phyloP scores from a whole-genome alignment of 64 coral and sea anemone genomes.

The Stichodactyla helianthus region DNA sequence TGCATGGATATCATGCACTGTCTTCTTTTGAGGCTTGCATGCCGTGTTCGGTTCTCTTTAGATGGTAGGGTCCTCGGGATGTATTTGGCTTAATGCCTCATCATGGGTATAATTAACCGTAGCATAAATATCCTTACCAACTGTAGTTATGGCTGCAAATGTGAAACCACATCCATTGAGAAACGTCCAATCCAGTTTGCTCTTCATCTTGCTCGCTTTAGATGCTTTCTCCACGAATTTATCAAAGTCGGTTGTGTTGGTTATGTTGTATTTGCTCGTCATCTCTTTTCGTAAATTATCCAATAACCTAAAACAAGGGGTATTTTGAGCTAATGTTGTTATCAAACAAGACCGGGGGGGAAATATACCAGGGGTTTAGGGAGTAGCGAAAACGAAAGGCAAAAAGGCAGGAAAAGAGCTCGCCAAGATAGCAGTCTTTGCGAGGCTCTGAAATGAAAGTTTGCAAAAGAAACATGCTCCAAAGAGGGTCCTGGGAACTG shows the following conservation, averaged over 20 bases:
- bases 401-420: neutral
- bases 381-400: neutral
- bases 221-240: slow-evolving; percentile 26
- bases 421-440: neutral
- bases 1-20: too few species aligned
- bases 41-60: too few species aligned
- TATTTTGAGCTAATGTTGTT: neutral
- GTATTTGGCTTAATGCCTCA: too few species aligned
- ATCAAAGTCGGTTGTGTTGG: slow-evolving; percentile 31
- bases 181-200: slow-evolving; percentile 33
- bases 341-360: neutral
- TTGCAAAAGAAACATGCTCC: too few species aligned
- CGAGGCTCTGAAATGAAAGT: neutral
- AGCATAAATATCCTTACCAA: slow-evolving; percentile 7
- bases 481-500: too few species aligned
- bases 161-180: slow-evolving; percentile 15
- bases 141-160: slow-evolving; percentile 33
- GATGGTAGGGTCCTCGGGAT: too few species aligned
- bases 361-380: neutral
- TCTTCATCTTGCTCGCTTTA: neutral
- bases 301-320: neutral
- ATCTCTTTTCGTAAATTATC: slow-evolving; percentile 3
- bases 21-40: too few species aligned
- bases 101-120: too few species aligned
- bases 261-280: slow-evolving; percentile 16